Percentiles rank a stretch among this genome's conserved stretches.
Conservation (phyloP, 1,140 invertebrate genomes). For the Neelides sp. region DNA sequence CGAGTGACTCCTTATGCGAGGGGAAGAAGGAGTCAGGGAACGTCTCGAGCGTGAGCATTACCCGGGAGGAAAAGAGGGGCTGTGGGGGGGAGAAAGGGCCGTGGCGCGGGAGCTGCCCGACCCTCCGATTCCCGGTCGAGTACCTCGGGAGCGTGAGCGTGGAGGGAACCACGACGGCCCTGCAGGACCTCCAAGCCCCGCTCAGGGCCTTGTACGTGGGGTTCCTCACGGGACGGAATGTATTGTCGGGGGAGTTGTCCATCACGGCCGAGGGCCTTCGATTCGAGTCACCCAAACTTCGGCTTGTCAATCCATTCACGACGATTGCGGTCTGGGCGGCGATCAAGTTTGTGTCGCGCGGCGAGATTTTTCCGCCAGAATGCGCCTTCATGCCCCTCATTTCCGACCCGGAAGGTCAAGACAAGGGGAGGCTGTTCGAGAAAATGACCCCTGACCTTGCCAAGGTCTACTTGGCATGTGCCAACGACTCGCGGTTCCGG, state of each 20-base stretch:
- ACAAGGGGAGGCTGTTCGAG: conserved; percentile 53
- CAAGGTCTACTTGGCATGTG: conserved; percentile 35
- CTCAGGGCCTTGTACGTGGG: conserved; percentile 62
- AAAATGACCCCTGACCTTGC: conserved; percentile 19
- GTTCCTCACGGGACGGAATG: conserved; percentile 43
- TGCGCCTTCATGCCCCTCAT: conserved; percentile 74
- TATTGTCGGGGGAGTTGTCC: conserved; percentile 38
- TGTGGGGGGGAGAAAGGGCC: background rate
- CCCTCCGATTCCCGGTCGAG: conserved; percentile 51
- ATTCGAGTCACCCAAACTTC: conserved; percentile 35
- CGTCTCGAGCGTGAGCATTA: conserved; percentile 14
- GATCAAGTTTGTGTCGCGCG: conserved; percentile 49
- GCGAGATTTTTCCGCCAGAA: conserved; percentile 31
- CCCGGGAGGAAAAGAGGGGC: conserved; percentile 1
- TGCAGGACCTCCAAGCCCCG: conserved; percentile 66
- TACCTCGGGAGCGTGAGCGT: conserved; percentile 68
- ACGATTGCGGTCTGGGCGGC: conserved; percentile 83
- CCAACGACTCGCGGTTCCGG: conserved; percentile 36
- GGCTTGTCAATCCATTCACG: conserved; percentile 62
- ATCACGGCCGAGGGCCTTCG: conserved; percentile 37
- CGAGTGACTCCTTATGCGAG: background rate
- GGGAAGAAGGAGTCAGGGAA: background rate
- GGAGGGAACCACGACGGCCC: conserved; percentile 60
- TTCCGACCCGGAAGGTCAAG: conserved; percentile 64
- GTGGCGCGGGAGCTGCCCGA: conserved; percentile 1